Percentiles rank a stretch among this genome's conserved stretches.
Evolutionary conservation across 2,797 vertebrate genomes (phyloP).

Genomic region (Hapalemur alaotrensis): DNA sequence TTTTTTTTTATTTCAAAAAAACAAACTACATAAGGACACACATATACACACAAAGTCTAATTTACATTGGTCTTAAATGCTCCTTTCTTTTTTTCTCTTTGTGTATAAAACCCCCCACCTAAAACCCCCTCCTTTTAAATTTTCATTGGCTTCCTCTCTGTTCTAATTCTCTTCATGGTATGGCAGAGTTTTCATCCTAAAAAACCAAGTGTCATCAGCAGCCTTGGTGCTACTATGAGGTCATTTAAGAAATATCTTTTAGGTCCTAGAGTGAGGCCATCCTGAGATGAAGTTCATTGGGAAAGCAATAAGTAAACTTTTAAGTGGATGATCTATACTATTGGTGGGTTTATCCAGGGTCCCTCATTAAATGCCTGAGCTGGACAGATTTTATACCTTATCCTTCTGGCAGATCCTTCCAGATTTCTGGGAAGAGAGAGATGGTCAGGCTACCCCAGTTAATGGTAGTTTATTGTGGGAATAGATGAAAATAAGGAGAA

Average conservation of each 20-base stretch:
- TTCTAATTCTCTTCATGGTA: background rate
- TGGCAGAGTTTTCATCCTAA: background rate
- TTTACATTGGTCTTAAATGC: background rate
- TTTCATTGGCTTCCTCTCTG: background rate
- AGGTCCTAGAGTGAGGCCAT: background rate
- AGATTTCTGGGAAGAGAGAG: background rate
- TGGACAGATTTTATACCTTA: background rate
- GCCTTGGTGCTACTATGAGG: background rate
- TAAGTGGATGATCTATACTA: background rate
- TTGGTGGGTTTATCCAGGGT: background rate
- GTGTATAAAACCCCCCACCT: background rate
- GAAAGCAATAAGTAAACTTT: background rate
- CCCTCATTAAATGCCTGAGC: background rate
- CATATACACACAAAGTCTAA: background rate
- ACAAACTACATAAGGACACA: background rate
- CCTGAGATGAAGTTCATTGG: background rate
- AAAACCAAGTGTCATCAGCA: background rate
- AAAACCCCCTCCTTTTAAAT: background rate
- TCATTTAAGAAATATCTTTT: background rate
- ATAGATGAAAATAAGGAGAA: background rate
- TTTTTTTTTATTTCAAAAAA: background rate
- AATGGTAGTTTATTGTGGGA: background rate
- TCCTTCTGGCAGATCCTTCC: background rate
- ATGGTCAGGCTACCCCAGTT: background rate
- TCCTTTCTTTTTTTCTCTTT: background rate